Evolutionary conservation across 2,113 vertebrate species (phyloP), one percentile per base, ranked within the genome.

Genomic region (Pachycephala philippinensis): DNA sequence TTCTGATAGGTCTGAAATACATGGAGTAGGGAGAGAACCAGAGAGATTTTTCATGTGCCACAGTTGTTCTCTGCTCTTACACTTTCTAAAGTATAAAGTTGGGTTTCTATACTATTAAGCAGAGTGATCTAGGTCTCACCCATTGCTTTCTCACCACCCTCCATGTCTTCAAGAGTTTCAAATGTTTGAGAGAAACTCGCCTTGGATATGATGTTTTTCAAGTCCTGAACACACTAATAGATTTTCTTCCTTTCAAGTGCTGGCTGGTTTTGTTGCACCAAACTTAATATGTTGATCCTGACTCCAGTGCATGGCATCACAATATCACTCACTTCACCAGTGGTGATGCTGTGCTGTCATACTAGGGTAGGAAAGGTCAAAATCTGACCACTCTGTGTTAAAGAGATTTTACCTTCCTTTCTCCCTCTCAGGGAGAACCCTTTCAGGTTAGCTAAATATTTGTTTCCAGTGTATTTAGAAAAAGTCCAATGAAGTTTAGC

Each of bases 341-440:
- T 28, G 31, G 35, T 52, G 39, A 64, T 4, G 0, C 30, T 50
- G 39, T 31, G 33, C n/a, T 44, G n/a, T 42, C 45, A n/a, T 30
- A 31, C 6, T 2, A 16, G 0, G 0, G 10, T 31, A n/a, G 39
- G 26, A 72, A 35, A 82, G 20, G 45, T 6, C n/a, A 39, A 76
- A 76, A 9, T 45, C 45, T 65, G 47, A 42, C 13, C 1, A 3
- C 20, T 65, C 7, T 54, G 8, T n/a, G 15, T 45, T 61, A 39
- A 86, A 79, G 26, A 64, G 18, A 33, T 11, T 77, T 84, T 66
- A 42, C 7, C 21, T 82, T 78, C 11, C 15, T 13, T 8, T 61
- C 44, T 47, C 3, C 30, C 5, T 82, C 90, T 45, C 42, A 54
- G 42, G 7, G n/a, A n/a, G n/a, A n/a, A n/a, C n/a, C n/a, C 5